Base-by-base conservation (phyloP, 1,140 invertebrate genomes). In the Leptoteleia sp. region DNA sequence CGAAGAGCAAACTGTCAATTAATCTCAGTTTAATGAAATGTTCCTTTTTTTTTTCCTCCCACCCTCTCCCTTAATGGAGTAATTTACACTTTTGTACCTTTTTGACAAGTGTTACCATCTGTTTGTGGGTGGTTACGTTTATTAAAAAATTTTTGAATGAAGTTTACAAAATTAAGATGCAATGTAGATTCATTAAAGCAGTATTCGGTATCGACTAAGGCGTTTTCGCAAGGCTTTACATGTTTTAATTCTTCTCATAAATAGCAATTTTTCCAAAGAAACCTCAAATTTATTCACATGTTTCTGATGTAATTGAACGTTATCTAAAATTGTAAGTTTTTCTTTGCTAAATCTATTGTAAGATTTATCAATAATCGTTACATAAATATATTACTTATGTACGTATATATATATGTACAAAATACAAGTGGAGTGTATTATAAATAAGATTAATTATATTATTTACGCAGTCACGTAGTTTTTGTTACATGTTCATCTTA, bases 331-430 rank as follows among this genome's bases (percentile, higher is more conserved):
- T 73, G 64, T 65, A 67, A 12, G 15, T 27, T 3, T 2, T 43
- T 43, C 16, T 59, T 43, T 11, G 12, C 1, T 57, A 12, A 57
- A 1, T 42, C 12, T 5, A n/a, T 4, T n/a, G 6, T 25, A 3
- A 17, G 13, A 55, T 40, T 59, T 3, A n/a, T 42, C 33, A 25
- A 59, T 33, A 31, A 3, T 35, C 65, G 75, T 82, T 81, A 82
- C 50, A 59, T 57, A 37, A 22, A 38, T 68, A 47, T 48, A 47
- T 55, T 55, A 47, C 29, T 43, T 68, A 55, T 47, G 19, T 47
- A 68, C 29, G 37, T 45, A 45, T 5, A 61, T 61, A 11, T 37
- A 57, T 55, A 47, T 37, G 1, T 38, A 19, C 16, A 35, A 11
- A 55, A 37, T 54, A 47, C 22, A 37, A 7, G 33, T 50, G 3